These are phyloP conservation scores for Neoarius graeffei DNA, from an alignment of 2,113 vertebrate genomes.

Conservation along the genomic window DNA sequence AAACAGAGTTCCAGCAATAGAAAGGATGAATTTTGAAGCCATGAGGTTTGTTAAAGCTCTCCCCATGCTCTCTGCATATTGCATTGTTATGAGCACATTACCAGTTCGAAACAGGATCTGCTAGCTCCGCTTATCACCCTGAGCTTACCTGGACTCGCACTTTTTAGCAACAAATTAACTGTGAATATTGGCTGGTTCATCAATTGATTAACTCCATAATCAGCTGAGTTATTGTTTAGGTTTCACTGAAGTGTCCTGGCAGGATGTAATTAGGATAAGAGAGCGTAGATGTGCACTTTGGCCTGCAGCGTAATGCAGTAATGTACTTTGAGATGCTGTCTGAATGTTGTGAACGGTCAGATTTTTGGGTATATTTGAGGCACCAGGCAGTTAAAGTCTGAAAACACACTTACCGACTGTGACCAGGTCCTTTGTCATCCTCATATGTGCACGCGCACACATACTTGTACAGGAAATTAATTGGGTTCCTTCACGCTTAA, in stretches of 20 bases:
- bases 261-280: constrained; percentile 14
- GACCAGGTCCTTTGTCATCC: background rate
- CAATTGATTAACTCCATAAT: constrained; percentile 9
- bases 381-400: constrained; percentile 22
- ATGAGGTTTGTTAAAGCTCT: constrained; percentile 9
- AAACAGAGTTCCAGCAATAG: constrained; percentile 4
- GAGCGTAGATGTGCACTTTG: background rate
- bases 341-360: constrained; percentile 33
- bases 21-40: constrained; percentile 28
- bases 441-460: background rate
- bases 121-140: constrained; percentile 8
- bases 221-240: constrained; percentile 23
- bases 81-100: constrained; percentile 20
- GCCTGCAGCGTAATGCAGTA: constrained; percentile 24
- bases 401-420: constrained; percentile 36
- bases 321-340: constrained; percentile 37
- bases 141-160: constrained; percentile 8
- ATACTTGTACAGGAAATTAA: constrained; percentile 64
- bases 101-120: background rate
- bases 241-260: background rate
- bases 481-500: constrained; percentile 71
- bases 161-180: background rate
- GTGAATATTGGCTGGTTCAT: constrained; percentile 1
- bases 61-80: constrained; percentile 30
- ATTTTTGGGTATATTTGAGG: constrained; percentile 54